Evolutionary conservation across 1,140 invertebrate species (phyloP), one percentile per base, ranked within the genome.

Genomic region (Samia ricini): DNA sequence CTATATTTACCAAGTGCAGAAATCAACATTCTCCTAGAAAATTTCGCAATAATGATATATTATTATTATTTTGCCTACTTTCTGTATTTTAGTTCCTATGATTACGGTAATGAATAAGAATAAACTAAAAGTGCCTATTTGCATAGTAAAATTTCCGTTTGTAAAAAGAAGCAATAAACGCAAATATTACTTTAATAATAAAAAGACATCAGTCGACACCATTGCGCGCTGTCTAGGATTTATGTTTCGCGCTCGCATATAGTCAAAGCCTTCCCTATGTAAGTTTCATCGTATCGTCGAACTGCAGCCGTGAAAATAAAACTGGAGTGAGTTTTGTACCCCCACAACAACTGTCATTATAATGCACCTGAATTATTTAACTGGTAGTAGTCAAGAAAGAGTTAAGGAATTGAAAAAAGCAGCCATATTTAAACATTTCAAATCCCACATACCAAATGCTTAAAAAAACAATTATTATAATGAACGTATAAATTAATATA

Each of bases 251-350:
- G 52, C 64, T 62, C 66, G 71, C 70, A 69, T 74, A 64, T 72
- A 69, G 75, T 75, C 76, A 87, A 87, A 87, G 81, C 84, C 72
- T 68, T n/a, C n/a, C 63, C 77, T 74, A 75, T 83, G 79, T 84
- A 84, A 88, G 66, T 83, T 83, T 81, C 72, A 82, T 78, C 77
- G 71, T 88, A 88, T 86, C 85, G 73, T 63, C 64, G 72, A 72
- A 69, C 68, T 88, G 85, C 83, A 88, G 85, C 78, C 79, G 79
- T 85, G 71, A 79, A 86, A 85, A 85, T 79, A 82, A 81, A 85
- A 83, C 77, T 77, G 73, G 71, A 72, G 56, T 65, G 71, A 69
- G 75, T 69, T 79, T 80, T 72, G 55, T 65, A 71, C 68, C 77
- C 77, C 74, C 68, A 71, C 74, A 75, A 79, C 51, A 6, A 15